A percentile compares a stretch with the other conserved stretches of the same genome.
Evolutionary conservation across 2,113 vertebrate genomes (phyloP).

Genomic region (Ameiurus melas): DNA sequence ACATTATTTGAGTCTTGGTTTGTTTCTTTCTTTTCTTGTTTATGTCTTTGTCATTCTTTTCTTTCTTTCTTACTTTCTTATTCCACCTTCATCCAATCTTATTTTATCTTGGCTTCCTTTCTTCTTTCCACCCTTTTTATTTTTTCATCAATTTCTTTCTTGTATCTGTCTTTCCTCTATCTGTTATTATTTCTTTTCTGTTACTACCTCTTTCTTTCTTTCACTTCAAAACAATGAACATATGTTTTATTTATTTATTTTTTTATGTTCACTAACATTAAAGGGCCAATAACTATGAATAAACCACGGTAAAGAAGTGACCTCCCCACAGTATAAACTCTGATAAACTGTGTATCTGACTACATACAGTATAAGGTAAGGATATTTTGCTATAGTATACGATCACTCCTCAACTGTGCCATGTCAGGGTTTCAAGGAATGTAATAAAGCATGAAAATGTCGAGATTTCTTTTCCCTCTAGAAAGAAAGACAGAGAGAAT

Average conservation of each 20-base stretch:
- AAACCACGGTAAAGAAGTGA: background rate
- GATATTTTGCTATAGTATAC: background rate
- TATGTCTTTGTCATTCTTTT: background rate
- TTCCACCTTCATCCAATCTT: too few relatives aligned
- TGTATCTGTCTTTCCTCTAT: background rate
- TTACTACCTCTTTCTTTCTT: background rate
- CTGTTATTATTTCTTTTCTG: too few relatives aligned
- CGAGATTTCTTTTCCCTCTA: background rate
- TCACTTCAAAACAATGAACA: background rate
- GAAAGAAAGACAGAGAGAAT: slow-evolving; percentile 19
- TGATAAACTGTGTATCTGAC: background rate
- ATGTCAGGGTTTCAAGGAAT: background rate
- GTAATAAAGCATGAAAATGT: slow-evolving; percentile 23
- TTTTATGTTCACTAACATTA: background rate
- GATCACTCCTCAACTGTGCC: background rate
- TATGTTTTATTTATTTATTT: background rate
- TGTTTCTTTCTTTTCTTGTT: too few relatives aligned
- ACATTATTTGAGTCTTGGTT: too few relatives aligned
- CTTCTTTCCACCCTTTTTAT: too few relatives aligned
- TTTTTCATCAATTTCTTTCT: too few relatives aligned
- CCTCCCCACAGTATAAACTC: background rate
- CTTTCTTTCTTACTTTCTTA: background rate
- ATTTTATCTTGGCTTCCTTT: too few relatives aligned
- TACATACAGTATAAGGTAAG: background rate
- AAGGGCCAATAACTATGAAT: background rate